Percentiles rank a stretch among this genome's conserved stretches.
These are phyloP conservation scores for Rhinichthys klamathensis DNA, from an alignment of 2,113 vertebrate species.

Conservation along the genomic window DNA sequence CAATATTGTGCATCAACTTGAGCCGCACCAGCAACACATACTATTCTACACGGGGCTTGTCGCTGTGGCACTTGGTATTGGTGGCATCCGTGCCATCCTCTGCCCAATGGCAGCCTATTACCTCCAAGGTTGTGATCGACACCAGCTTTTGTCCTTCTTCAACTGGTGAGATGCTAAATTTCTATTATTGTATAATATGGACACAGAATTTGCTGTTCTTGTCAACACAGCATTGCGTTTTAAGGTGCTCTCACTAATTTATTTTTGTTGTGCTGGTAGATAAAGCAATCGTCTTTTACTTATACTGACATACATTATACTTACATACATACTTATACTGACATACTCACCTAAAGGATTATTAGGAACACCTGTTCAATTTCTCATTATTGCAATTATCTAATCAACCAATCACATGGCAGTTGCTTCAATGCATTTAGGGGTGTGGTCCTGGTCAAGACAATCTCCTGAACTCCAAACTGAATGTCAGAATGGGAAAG, in stretches of 20 bases:
- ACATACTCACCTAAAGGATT: too few species aligned
- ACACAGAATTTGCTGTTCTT: not conserved
- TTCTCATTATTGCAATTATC: too few species aligned
- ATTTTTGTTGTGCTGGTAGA: not conserved
- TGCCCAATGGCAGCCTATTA: constrained; percentile 82
- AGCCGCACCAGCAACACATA: constrained; percentile 77
- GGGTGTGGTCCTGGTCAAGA: too few species aligned
- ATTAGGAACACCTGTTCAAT: too few species aligned
- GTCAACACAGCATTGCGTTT: not conserved
- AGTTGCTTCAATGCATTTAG: too few species aligned
- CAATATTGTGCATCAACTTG: constrained; percentile 74
- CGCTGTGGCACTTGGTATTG: constrained; percentile 82
- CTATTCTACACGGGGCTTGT: constrained; percentile 84
- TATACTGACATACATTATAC: not conserved
- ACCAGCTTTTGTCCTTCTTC: constrained; percentile 84
- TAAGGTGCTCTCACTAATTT: too few species aligned
- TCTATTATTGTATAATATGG: not conserved
- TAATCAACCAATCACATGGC: too few species aligned
- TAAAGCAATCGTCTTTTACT: not conserved
- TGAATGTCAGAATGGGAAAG: too few species aligned
- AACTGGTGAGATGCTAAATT: constrained; percentile 80
- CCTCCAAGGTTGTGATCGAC: constrained; percentile 75
- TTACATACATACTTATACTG: too few species aligned
- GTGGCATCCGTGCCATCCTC: constrained; percentile 84
- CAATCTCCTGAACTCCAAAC: too few species aligned